These are phyloP conservation scores for Ectobius pallidus DNA, from an alignment of 2,888 invertebrate genomes.

Conservation along the genomic window DNA sequence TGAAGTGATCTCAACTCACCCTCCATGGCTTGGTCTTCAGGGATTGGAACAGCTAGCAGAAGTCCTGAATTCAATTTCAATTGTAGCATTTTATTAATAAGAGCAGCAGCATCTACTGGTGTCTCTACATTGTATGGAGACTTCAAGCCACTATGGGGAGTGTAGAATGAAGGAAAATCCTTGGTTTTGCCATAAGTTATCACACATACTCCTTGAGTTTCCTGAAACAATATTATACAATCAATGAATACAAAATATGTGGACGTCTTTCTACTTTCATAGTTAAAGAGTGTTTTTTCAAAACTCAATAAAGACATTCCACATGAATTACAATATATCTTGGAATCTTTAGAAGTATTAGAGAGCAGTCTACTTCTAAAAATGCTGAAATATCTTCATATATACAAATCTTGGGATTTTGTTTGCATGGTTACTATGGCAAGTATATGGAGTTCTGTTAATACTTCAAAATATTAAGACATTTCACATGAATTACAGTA, in stretches of 20 bases:
- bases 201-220: constrained; percentile 94
- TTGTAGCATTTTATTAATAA: constrained; percentile 64
- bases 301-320: constrained; percentile 37
- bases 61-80: constrained; percentile 72
- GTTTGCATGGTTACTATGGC: no score
- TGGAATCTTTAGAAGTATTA: no score
- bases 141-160: constrained; percentile 67
- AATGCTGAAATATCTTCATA: no score
- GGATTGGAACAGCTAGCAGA: constrained; percentile 91
- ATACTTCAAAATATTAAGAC: no score
- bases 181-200: constrained; percentile 70
- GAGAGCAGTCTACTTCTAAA: no score
- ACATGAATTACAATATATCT: no score
- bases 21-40: constrained; percentile 61
- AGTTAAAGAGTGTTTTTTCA: no score
- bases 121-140: constrained; percentile 73
- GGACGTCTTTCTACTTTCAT: no score
- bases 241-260: no score
- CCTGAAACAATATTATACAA: constrained; percentile 62
- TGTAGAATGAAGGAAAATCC: constrained; percentile 95
- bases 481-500: no score
- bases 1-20: constrained; percentile 32
- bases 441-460: no score
- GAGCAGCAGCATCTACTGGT: constrained; percentile 72
- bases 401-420: no score